Base-by-base conservation (phyloP, 1,140 invertebrate species). In the Eriosoma lanigerum region DNA sequence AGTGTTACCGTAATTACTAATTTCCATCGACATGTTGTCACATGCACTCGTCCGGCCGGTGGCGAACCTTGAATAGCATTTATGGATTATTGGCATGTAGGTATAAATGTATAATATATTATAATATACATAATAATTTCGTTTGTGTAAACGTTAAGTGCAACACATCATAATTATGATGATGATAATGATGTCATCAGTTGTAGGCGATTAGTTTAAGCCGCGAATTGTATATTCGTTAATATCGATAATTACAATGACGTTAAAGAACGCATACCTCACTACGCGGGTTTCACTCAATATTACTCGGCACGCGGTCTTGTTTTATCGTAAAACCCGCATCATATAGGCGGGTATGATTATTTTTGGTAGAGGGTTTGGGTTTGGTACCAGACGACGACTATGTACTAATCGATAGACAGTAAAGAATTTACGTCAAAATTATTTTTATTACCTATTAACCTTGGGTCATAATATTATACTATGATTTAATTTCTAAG, bases 51-150 rank as follows among this genome's bases (percentile, higher is more conserved):
- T 26, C 12, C 9, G n/a, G 6, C 38, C 10, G 38, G 3, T 46
- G 44, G 13, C 15, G 21, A 9, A 70, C 44, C 44, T 70, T 70
- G 66, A 70, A 26, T 70, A 13, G 21, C 10, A 48, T 50, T 26
- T n/a, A 70, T 70, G 10, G 46, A 17, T 70, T 70, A 70, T 70
- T 70, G 46, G 21, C 46, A 50, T 70, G 46, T 24, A 66, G 3
- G 24, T 58, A 60, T 64, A n/a, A n/a, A n/a, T n/a, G n/a, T n/a
- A n/a, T n/a, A n/a, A n/a, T n/a, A n/a, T n/a, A n/a, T n/a, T n/a
- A n/a, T n/a, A n/a, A n/a, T n/a, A n/a, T n/a, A n/a, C n/a, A n/a
- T n/a, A n/a, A n/a, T n/a, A n/a, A n/a, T n/a, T n/a, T n/a, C n/a
- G n/a, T n/a, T n/a, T n/a, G n/a, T n/a, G n/a, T n/a, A n/a, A n/a